Percentiles rank a stretch among this genome's conserved stretches.
These are phyloP conservation scores for Leucophenga montana DNA, from an alignment of 2,888 invertebrate species.

Conservation along the genomic window DNA sequence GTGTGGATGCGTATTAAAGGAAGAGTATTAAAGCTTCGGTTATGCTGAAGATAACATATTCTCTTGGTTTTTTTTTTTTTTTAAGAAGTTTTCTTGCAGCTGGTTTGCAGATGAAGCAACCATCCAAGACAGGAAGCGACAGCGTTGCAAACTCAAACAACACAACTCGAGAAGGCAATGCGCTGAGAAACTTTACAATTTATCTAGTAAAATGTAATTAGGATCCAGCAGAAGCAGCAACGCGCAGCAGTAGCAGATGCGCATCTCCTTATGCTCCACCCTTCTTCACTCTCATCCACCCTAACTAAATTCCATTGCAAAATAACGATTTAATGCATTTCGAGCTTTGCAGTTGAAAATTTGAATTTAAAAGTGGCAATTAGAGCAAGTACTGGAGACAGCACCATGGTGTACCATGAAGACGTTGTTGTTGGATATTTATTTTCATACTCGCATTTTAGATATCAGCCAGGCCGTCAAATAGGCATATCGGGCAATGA, in stretches of 20 bases:
- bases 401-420: neutral
- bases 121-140: too few relatives aligned
- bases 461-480: too few relatives aligned
- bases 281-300: neutral
- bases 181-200: constrained; percentile 68
- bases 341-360: neutral
- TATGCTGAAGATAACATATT: too few relatives aligned
- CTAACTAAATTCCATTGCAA: neutral
- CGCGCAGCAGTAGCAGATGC: constrained; percentile 7
- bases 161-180: constrained; percentile 43
- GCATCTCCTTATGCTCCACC: neutral
- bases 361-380: neutral
- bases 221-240: constrained; percentile 58
- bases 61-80: too few relatives aligned
- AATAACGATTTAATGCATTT: constrained; percentile 40
- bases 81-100: too few relatives aligned
- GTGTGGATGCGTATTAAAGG: too few relatives aligned
- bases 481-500: too few relatives aligned
- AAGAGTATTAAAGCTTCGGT: too few relatives aligned
- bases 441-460: neutral
- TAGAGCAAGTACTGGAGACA: too few relatives aligned
- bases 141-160: constrained; percentile 38
- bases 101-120: too few relatives aligned
- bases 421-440: neutral
- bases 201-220: constrained; percentile 72